Conservation (phyloP, 2,888 invertebrate species). For the Opisthograptis luteolata region DNA sequence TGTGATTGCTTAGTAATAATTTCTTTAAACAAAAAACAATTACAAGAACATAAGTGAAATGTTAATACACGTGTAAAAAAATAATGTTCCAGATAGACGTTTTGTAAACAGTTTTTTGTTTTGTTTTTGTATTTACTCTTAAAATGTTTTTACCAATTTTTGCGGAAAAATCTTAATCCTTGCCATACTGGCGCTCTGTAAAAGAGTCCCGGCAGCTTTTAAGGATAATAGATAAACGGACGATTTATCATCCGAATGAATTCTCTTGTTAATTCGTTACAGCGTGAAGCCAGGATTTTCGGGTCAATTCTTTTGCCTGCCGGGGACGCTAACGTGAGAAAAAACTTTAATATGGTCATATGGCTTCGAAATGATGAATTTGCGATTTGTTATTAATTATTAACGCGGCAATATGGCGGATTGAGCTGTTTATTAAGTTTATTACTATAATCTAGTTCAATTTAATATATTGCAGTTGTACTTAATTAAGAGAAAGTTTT, state of each 20-base stretch:
- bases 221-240: constrained; percentile 23
- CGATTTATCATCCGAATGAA: constrained; percentile 69
- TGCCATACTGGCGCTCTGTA: neutral
- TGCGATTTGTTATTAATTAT: constrained; percentile 34
- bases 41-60: no score
- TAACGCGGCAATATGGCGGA: constrained; percentile 17
- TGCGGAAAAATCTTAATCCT: neutral
- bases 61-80: no score
- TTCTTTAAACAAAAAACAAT: no score
- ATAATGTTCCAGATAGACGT: no score
- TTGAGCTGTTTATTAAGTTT: constrained; percentile 17
- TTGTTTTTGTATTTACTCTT: no score
- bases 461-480: constrained; percentile 24
- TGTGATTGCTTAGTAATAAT: no score
- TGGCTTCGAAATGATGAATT: constrained; percentile 36
- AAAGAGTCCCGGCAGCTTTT: constrained; percentile 23
- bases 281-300: constrained; percentile 58
- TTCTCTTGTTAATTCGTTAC: constrained; percentile 78
- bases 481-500: constrained; percentile 30
- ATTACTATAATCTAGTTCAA: constrained; percentile 28
- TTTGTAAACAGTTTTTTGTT: no score
- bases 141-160: no score
- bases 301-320: constrained; percentile 57
- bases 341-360: constrained; percentile 49
- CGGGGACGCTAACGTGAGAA: constrained; percentile 52